Base-by-base conservation (phyloP, 2,888 invertebrate species). In the Globia sparganii region DNA sequence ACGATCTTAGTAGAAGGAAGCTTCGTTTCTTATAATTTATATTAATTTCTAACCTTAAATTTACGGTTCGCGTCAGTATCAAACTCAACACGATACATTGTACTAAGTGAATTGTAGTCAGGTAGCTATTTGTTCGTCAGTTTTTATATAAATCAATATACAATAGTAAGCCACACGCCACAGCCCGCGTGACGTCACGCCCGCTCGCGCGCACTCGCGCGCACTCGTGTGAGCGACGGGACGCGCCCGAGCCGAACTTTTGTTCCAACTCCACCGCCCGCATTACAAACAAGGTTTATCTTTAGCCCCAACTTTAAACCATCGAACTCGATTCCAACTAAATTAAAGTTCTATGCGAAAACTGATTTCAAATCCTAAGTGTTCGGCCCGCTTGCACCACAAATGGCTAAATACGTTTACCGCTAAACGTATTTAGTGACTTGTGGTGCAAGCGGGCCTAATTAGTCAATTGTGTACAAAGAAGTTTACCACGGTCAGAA, bases 1-100 rank as follows among this genome's bases (percentile, higher is more conserved):
- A 82, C 87, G 80, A 85, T 77, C 65, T 62, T 77, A 87, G 71
- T 77, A 84, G 82, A 84, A 84, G 83, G 87, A 87, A 87, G 87
- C 84, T 80, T 87, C 74, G 81, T 84, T 81, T 80, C 80, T 86
- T 87, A 84, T 56, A 75, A 77, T 75, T 69, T 80, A 84, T 40
- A 40, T 71, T 76, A 76, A 79, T 74, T 64, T 59, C 77, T 87
- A 84, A 78, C 70, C 81, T 87, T 87, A 87, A 82, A 80, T 84
- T 79, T 86, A 87, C n/a, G 40, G 65, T 64, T 75, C 64, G 66
- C 69, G 72, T 80, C 37, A 37, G 68, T 77, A 75, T 79, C 72
- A 73, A 81, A 71, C 67, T 75, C 65, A 70, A 79, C 82, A 77
- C 76, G 76, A 82, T 65, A 71, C 58, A 77, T 87, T 87, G 80